Conservation (phyloP, 2,888 invertebrate species). For the Hecatera dysodea region DNA sequence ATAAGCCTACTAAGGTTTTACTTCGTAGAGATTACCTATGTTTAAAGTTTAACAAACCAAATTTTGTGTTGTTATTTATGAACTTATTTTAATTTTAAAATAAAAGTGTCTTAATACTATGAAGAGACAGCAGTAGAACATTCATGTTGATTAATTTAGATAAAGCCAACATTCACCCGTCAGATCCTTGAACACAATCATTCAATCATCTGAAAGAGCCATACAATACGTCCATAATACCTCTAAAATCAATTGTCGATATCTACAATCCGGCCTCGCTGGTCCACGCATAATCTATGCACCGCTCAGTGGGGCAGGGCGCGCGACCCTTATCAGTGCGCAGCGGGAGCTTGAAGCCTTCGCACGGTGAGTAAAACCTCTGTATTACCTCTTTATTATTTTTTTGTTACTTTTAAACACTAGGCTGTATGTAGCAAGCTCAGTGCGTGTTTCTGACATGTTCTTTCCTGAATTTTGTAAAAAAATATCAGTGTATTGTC, state of each 20-base stretch:
- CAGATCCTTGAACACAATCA: not conserved
- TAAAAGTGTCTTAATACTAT: not conserved
- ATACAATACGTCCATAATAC: constrained; percentile 46
- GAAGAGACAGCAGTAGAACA: not conserved
- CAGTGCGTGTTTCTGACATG: not conserved
- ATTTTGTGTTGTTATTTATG: not conserved
- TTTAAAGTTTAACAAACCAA: not conserved
- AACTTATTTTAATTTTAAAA: not conserved
- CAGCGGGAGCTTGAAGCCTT: constrained; percentile 61
- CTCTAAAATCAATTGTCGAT: constrained; percentile 66
- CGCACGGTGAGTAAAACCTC: constrained; percentile 63
- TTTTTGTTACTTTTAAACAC: constrained; percentile 11
- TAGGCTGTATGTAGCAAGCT: constrained; percentile 34
- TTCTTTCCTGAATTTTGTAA: constrained; percentile 23
- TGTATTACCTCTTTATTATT: not conserved
- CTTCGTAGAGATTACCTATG: not conserved
- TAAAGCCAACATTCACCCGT: not conserved
- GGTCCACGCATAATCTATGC: constrained; percentile 67
- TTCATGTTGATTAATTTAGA: not conserved
- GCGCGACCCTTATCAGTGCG: constrained; percentile 67
- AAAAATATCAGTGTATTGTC: not conserved
- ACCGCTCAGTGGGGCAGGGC: constrained; percentile 62
- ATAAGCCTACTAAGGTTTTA: constrained; percentile 5
- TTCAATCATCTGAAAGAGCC: constrained; percentile 18
- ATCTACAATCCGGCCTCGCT: constrained; percentile 63